phyloP scores from a whole-genome alignment of 2,113 vertebrate genomes.

The Brevimyrus niger region DNA sequence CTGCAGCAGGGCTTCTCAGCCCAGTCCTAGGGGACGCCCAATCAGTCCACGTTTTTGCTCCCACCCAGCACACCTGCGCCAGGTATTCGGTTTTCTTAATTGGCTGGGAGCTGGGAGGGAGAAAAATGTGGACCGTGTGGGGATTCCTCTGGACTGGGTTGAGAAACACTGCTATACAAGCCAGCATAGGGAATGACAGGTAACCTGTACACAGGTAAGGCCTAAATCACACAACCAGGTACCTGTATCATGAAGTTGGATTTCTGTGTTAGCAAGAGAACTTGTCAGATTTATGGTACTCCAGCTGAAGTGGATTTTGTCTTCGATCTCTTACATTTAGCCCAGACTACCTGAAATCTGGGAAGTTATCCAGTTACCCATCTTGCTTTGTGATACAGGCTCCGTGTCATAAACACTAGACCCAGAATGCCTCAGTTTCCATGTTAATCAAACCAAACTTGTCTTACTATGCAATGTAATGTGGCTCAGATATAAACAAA shows the following conservation, averaged over 20 bases:
- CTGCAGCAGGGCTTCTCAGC: not conserved
- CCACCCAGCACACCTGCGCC: too few species aligned
- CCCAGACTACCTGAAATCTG: not conserved
- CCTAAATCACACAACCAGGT: not conserved
- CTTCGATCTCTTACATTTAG: too few species aligned
- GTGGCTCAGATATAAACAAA: not conserved
- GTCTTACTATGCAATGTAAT: not conserved
- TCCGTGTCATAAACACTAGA: not conserved
- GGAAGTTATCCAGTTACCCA: not conserved
- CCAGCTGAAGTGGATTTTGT: too few species aligned
- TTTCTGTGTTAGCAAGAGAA: not conserved
- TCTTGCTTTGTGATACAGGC: not conserved
- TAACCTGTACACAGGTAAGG: not conserved
- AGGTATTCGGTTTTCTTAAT: not conserved
- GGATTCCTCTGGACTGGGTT: not conserved
- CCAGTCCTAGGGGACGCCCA: not conserved
- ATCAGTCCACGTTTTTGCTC: not conserved
- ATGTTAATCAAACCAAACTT: not conserved
- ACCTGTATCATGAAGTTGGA: not conserved
- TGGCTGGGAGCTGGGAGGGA: not conserved
- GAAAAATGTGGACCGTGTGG: not conserved
- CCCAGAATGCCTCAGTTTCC: not conserved
- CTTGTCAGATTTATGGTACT: not conserved
- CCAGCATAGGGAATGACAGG: not conserved
- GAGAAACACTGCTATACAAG: not conserved